Conservation (phyloP, 2,888 invertebrate species). For the Biston stratarius region DNA sequence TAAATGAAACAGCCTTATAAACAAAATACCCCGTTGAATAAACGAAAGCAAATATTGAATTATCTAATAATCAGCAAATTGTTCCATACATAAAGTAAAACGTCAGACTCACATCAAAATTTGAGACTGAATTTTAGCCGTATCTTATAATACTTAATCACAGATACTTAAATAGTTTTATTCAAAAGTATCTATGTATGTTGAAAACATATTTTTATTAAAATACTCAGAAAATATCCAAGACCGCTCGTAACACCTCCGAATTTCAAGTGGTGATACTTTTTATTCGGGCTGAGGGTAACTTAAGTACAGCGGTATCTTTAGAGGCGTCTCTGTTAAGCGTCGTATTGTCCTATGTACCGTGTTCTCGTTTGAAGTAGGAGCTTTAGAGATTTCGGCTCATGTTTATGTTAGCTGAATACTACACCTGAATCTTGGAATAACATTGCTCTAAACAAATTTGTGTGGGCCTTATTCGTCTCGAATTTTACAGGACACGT, state of each 20-base stretch:
- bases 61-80: too few relatives aligned
- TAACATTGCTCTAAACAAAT: neutral
- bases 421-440: conserved; percentile 7
- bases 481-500: too few relatives aligned
- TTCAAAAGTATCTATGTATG: too few relatives aligned
- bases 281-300: conserved; percentile 4
- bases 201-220: neutral
- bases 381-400: conserved; percentile 22
- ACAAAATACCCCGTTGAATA: too few relatives aligned
- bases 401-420: conserved; percentile 7
- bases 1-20: too few relatives aligned
- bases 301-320: conserved; percentile 19
- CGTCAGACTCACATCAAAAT: too few relatives aligned
- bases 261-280: neutral
- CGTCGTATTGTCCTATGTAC: conserved; percentile 29
- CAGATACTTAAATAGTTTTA: too few relatives aligned
- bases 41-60: too few relatives aligned
- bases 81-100: too few relatives aligned
- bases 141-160: too few relatives aligned
- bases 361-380: conserved; percentile 23
- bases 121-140: too few relatives aligned
- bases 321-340: conserved; percentile 27
- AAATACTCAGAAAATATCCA: neutral
- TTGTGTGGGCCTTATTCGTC: neutral
- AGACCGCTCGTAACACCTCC: neutral